Evolutionary conservation across 2,888 invertebrate genomes (phyloP), one percentile per base, ranked within the genome.

Genomic region (Hyles lineata): DNA sequence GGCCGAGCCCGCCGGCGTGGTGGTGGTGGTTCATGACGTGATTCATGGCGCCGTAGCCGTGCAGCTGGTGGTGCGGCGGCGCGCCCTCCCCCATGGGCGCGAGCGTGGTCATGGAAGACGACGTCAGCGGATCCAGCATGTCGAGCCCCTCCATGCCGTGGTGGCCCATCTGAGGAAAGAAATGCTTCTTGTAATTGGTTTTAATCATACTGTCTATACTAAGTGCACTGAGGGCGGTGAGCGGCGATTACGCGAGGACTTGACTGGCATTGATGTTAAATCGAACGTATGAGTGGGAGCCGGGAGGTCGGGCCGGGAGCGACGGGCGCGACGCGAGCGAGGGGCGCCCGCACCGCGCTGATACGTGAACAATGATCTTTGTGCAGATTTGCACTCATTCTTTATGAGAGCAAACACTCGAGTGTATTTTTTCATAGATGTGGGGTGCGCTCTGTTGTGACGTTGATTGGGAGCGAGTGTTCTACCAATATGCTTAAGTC

Each of bases 61-160:
- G 98, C 87, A 98, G 96, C 92, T 97, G 97, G 90, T 97, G 97
- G 83, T 97, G 96, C 19, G 96, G 95, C n/a, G 96, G 96, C 72
- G 95, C 95, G 43, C 96, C 96, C 86, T 98, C 98, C n/a, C 97
- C 97, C 97, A 98, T 98, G 59, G 98, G 98, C 63, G 98, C 98
- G 78, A 98, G 93, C 23, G 98, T 98, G 76, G 98, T 98, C 98
- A 98, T 98, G 72, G 98, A 97, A 72, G 97, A 97, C 59, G 98
- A 97, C 0, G 96, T 96, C 75, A 97, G 95, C 23, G 98, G 98
- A 89, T 98, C 98, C 85, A 98, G 92, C 98, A 98, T 98, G 89
- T 98, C 98, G 84, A 98, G 93, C 19, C 98, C 98, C 89, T 98
- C 98, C 98, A 98, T 98, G 71, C 97, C 97, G 82, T 97, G 97